These are phyloP conservation scores for Noctuana brunneofusca DNA, from an alignment of 2,888 invertebrate genomes.

Conservation along the genomic window DNA sequence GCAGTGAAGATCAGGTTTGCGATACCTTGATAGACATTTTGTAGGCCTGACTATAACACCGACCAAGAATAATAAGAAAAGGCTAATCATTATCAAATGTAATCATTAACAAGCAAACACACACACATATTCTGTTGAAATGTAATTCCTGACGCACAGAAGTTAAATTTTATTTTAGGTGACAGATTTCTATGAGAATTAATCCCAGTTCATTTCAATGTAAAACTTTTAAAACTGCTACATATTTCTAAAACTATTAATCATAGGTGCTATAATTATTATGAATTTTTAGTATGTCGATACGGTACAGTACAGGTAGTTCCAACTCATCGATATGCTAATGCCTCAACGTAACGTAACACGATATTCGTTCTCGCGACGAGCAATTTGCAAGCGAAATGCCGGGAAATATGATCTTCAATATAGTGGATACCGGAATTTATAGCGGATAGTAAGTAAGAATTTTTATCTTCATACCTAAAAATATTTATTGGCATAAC, in stretches of 20 bases:
- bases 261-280: not conserved
- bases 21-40: constrained; percentile 3
- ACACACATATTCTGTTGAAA: too few relatives aligned
- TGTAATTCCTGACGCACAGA: too few relatives aligned
- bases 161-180: too few relatives aligned
- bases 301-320: constrained; percentile 44
- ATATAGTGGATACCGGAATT: constrained; percentile 24
- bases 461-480: not conserved
- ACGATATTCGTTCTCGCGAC: constrained; percentile 56
- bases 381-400: constrained; percentile 68
- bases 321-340: constrained; percentile 61
- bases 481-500: not conserved
- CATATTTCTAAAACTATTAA: not conserved
- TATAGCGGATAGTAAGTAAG: constrained; percentile 2
- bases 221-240: too few relatives aligned
- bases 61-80: not conserved
- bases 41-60: not conserved
- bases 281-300: constrained; percentile 48
- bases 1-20: not conserved
- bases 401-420: constrained; percentile 44
- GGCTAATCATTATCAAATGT: too few relatives aligned
- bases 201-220: too few relatives aligned
- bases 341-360: constrained; percentile 53
- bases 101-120: too few relatives aligned
- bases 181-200: too few relatives aligned